These are phyloP conservation scores for Philonicus albiceps DNA, from an alignment of 2,888 invertebrate genomes.

Conservation along the genomic window DNA sequence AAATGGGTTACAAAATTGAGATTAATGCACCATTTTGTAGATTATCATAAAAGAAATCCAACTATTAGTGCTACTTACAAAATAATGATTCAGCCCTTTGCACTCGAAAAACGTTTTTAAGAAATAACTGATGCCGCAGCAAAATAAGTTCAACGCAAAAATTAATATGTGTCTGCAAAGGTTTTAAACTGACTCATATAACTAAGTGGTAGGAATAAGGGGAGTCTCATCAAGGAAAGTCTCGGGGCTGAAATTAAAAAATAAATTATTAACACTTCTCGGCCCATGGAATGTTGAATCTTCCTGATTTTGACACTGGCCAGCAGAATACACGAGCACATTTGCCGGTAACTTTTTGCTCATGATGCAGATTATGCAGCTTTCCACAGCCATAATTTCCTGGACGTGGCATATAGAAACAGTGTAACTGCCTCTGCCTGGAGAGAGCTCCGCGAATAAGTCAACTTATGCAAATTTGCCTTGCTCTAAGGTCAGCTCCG, in stretches of 20 bases:
- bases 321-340: not conserved
- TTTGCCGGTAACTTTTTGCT: not conserved
- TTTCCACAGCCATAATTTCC: not conserved
- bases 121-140: too few relatives aligned
- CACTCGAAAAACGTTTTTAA: too few relatives aligned
- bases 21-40: too few relatives aligned
- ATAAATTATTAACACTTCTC: constrained; percentile 22
- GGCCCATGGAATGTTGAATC: not conserved
- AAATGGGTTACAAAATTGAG: too few relatives aligned
- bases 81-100: too few relatives aligned
- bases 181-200: not conserved
- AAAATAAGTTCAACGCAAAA: too few relatives aligned
- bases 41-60: too few relatives aligned
- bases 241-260: not conserved
- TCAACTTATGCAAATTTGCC: constrained; percentile 13
- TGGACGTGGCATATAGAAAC: not conserved
- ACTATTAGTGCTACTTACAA: too few relatives aligned
- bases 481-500: not conserved
- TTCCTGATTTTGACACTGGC: not conserved
- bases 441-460: not conserved
- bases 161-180: too few relatives aligned
- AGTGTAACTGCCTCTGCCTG: not conserved
- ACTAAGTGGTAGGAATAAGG: not conserved
- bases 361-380: not conserved
- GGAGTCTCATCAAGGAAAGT: not conserved